Conservation (phyloP, 1,140 invertebrate species). For the Leptestheria dahalacensis region DNA sequence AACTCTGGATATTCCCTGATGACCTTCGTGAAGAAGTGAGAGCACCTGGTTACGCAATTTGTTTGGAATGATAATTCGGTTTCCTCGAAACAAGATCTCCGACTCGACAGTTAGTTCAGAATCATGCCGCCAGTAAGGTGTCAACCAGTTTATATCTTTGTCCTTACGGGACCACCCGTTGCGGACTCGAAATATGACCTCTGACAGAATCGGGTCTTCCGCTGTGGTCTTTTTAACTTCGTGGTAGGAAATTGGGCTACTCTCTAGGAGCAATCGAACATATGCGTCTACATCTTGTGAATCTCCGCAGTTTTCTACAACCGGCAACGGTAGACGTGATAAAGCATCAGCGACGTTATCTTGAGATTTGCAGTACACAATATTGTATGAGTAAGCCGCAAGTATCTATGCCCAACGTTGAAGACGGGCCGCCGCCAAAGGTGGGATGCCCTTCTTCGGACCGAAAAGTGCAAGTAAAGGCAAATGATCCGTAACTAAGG, state of each 20-base stretch:
- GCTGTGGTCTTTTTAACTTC: slow-evolving; percentile 15
- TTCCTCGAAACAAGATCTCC: not conserved
- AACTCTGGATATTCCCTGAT: slow-evolving; percentile 36
- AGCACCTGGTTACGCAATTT: slow-evolving; percentile 23
- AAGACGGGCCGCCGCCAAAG: slow-evolving; percentile 24
- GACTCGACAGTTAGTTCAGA: slow-evolving; percentile 15
- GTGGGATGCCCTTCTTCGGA: slow-evolving; percentile 21
- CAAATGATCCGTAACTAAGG: slow-evolving; percentile 28
- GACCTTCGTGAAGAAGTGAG: slow-evolving; percentile 30
- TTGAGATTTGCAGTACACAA: slow-evolving; percentile 23
- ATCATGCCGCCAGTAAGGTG: slow-evolving; percentile 25
- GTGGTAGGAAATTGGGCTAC: slow-evolving; percentile 32
- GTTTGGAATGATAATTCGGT: not conserved
- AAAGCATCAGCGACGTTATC: slow-evolving; percentile 20
- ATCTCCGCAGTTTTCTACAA: slow-evolving; percentile 25
- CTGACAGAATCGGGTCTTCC: slow-evolving; percentile 23
- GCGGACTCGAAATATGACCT: slow-evolving; percentile 20
- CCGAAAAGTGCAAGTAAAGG: slow-evolving; percentile 24
- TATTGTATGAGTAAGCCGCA: slow-evolving; percentile 25
- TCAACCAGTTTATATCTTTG: slow-evolving; percentile 28
- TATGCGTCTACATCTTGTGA: slow-evolving; percentile 35
- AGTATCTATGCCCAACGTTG: slow-evolving; percentile 28
- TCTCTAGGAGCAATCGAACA: slow-evolving; percentile 36
- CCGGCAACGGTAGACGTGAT: slow-evolving; percentile 16
- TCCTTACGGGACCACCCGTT: slow-evolving; percentile 28